Percentiles rank a stretch among this genome's conserved stretches.
These are phyloP conservation scores for Aphis craccivora DNA, from an alignment of 1,140 invertebrate species.

Conservation along the genomic window DNA sequence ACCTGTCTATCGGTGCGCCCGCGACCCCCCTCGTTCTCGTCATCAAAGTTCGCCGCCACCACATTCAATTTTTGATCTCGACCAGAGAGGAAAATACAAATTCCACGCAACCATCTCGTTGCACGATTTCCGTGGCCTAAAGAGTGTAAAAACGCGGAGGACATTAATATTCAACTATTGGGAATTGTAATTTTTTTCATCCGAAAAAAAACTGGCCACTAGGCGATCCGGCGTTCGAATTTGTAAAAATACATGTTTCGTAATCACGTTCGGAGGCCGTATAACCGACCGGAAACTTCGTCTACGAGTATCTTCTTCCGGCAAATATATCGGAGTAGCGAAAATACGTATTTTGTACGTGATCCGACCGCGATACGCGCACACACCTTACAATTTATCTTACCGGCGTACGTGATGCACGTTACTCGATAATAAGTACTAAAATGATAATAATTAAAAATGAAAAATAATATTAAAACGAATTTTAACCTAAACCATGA, in stretches of 20 bases:
- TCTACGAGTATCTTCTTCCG: background rate
- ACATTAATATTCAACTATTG: background rate
- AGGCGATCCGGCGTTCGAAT: background rate
- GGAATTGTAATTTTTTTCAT: background rate
- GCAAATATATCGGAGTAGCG: background rate
- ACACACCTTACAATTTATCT: background rate
- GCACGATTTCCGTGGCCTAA: background rate
- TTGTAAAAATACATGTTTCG: background rate
- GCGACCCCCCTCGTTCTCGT: background rate
- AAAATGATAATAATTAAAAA: background rate
- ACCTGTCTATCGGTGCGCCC: conserved; percentile 44
- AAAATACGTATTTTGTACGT: background rate
- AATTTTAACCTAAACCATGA: background rate
- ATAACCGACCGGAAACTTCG: background rate
- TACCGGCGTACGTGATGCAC: conserved; percentile 8
- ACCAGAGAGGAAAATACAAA: background rate
- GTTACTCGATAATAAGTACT: background rate
- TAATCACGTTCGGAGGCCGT: background rate
- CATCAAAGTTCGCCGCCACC: background rate
- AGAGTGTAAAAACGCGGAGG: background rate
- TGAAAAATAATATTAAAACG: background rate
- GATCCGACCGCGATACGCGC: background rate
- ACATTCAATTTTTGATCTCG: background rate
- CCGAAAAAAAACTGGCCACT: background rate
- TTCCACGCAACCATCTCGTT: background rate